Evolutionary conservation across 2,888 invertebrate species (phyloP), one percentile per base, ranked within the genome.

Genomic region (Carcina quercana): DNA sequence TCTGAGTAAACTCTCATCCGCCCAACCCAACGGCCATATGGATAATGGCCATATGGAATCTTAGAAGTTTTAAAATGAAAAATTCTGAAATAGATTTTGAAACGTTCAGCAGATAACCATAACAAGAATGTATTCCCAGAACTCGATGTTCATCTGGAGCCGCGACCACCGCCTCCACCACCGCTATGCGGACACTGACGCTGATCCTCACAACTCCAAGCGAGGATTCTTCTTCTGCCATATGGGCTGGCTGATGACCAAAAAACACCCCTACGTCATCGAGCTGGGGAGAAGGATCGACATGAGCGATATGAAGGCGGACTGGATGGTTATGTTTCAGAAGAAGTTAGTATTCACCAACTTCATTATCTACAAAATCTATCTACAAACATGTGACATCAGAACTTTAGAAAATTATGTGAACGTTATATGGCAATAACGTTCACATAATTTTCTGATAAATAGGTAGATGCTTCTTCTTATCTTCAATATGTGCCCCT

Each of bases 181-280:
- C 69, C 92, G 92, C 55, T 94, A 89, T 47, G 75, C 85, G 0
- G 86, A 86, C 47, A 86, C 86, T 0, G 89, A 92, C 47, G 92
- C 87, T 0, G 94, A 94, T 61, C 94, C 94, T 1, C 93, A 94
- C 68, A 93, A 94, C 59, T 86, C 91, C 0, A 87, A 85, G 26
- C 79, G 93, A 25, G 95, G 95, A 1, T 94, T 96, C 78, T 95
- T 95, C 82, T 96, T 95, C 72, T 87, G 91, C 2, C 95, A 96
- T 62, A 87, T 95, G 30, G 95, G 95, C 4, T 96, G 95, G 95
- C 73, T 95, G 12, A 86, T 95, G 86, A 75, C 79, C 38, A 87
- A 85, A 43, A 95, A 94, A 61, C 95, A 95, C 58, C 94, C 93
- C 0, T 86, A 89, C 40, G 91, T 93, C 19, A 87, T 86, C 15